Conservation (phyloP, 2,888 invertebrate species). For the Chironomus riparius region DNA sequence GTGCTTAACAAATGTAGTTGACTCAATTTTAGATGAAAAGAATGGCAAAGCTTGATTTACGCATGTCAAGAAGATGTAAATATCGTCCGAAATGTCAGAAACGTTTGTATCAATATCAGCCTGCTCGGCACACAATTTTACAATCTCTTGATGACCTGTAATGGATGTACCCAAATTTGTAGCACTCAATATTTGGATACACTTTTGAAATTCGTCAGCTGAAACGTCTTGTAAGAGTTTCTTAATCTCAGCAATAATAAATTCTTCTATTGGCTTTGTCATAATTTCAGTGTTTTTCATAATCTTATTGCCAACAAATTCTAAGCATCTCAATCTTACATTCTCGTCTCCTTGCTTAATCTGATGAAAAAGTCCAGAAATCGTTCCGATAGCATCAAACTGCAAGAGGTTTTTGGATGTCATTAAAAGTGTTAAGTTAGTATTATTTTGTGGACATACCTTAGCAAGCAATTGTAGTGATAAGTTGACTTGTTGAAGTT, state of each 20-base stretch:
- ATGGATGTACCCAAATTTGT: constrained; percentile 74
- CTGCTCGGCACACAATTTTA: constrained; percentile 76
- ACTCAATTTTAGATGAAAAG: constrained; percentile 78
- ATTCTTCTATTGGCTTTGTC: constrained; percentile 55
- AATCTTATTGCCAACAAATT: constrained; percentile 76
- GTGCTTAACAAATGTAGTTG: constrained; percentile 73
- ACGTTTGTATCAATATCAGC: constrained; percentile 58
- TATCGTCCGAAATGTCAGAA: constrained; percentile 50
- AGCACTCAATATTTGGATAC: constrained; percentile 76
- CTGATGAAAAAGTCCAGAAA: constrained; percentile 61
- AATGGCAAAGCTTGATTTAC: constrained; percentile 75
- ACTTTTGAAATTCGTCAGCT: constrained; percentile 81
- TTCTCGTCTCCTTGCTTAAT: constrained; percentile 60
- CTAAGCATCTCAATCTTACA: constrained; percentile 76
- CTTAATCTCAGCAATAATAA: constrained; percentile 72
- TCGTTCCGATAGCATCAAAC: constrained; percentile 46
- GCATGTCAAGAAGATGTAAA: constrained; percentile 74
- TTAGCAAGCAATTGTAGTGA: constrained; percentile 57
- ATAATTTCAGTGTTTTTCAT: constrained; percentile 43
- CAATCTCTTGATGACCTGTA: constrained; percentile 75
- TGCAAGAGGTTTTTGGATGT: constrained; percentile 28
- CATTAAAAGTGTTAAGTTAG: neutral
- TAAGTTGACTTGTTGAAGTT: constrained; percentile 74
- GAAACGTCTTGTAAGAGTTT: constrained; percentile 77
- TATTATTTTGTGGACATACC: constrained; percentile 30